Conservation (phyloP, 2,888 invertebrate genomes). For the Sinodicranocentrus sp. region DNA sequence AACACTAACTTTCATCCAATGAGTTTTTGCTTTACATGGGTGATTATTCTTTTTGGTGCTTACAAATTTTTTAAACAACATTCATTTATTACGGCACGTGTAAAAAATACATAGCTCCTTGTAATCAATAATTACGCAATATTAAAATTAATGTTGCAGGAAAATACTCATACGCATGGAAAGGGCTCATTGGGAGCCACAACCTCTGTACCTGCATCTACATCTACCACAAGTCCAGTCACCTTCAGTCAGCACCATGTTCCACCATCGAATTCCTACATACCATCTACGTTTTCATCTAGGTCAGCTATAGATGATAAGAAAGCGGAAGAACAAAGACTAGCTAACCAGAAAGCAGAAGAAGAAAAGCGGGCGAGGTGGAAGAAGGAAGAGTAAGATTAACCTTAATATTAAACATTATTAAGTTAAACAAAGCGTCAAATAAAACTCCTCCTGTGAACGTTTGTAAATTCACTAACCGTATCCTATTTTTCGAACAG, state of each 20-base stretch:
- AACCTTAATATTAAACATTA: too few relatives aligned
- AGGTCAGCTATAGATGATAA: constrained; percentile 71
- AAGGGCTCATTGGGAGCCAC: constrained; percentile 37
- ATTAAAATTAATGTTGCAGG: constrained; percentile 34
- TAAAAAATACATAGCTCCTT: too few relatives aligned
- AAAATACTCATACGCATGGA: constrained; percentile 65
- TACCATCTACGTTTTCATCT: constrained; percentile 9
- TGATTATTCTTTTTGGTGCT: too few relatives aligned
- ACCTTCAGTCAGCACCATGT: constrained; percentile 53
- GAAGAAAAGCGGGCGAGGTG: constrained; percentile 75
- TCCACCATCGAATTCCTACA: constrained; percentile 42
- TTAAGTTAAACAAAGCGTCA: too few relatives aligned
- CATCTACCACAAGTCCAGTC: constrained; percentile 21
- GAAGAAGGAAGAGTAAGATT: constrained; percentile 76
- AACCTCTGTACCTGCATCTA: constrained; percentile 45
- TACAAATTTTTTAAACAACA: too few relatives aligned
- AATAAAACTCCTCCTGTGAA: too few relatives aligned
- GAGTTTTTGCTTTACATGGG: too few relatives aligned
- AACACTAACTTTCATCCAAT: too few relatives aligned
- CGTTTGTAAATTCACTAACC: background rate
- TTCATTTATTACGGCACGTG: too few relatives aligned
- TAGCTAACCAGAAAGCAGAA: constrained; percentile 73
- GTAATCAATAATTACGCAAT: too few relatives aligned
- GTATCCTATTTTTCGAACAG: constrained; percentile 49
- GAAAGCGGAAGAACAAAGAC: constrained; percentile 72